Evolutionary conservation across 2,888 invertebrate genomes (phyloP), one percentile per base, ranked within the genome.

Genomic region (Horisme vitalbata): DNA sequence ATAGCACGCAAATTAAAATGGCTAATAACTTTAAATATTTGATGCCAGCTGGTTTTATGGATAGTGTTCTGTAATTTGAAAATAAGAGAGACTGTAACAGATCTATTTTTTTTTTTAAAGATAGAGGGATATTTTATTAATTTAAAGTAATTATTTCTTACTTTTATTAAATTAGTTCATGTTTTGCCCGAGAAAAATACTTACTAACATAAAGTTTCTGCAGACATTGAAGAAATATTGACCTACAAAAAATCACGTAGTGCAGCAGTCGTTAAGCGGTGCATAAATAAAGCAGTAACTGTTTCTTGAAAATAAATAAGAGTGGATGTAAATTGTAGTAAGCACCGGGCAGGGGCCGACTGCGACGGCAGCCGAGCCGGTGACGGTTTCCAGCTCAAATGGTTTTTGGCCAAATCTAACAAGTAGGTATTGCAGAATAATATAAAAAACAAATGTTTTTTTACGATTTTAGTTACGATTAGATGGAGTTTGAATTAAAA

Each of bases 311-410:
- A 79, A 76, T 79, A 77, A 80, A 78, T 77, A 79, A 73, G 65
- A 70, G 70, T 67, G 72, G 74, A 79, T 81, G 77, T 81, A 82
- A 83, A 79, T 79, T 71, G 79, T 81, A 79, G 76, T 78, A 75
- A 79, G 73, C 70, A 70, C 41, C 41, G 41, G 18, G 9, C 41
- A 33, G 18, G 2, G 18, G 18, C 18, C 6, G 6, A 18, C 18
- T 4, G 18, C 18, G 71, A 57, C 61, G 71, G 68, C 59, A 68
- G 66, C 63, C 57, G 67, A 57, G 61, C 56, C 55, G 49, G 50
- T 55, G n/a, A 15, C 12, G 33, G 30, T 48, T 47, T 33, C 41
- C 47, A 47, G 24, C 47, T 43, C 13, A 23, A 43, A 13, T 3
- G 10, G 2, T n/a, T 13, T 38, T 41, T 23, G 4, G 37, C 20